Conservation (phyloP, 1,140 invertebrate genomes). For the Halictus rubicundus region DNA sequence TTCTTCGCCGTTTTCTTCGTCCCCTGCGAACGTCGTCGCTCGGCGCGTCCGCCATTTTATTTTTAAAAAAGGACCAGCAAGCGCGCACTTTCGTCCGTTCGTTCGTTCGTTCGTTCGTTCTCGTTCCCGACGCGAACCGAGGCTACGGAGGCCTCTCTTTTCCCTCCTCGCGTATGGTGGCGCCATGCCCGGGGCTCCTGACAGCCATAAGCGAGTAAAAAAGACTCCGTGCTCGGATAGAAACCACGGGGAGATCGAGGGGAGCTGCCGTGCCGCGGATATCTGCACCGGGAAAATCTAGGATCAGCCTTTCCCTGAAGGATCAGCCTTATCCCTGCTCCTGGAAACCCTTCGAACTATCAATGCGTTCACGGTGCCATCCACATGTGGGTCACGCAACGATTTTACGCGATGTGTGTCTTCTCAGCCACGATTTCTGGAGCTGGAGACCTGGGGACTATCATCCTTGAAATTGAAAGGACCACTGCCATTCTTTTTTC, state of each 20-base stretch:
- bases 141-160: constrained; percentile 11
- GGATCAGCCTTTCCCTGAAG: not conserved
- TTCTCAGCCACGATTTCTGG: no score
- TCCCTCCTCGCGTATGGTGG: constrained; percentile 66
- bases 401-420: no score
- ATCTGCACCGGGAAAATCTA: constrained; percentile 17
- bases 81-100: constrained; percentile 60
- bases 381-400: no score
- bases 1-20: constrained; percentile 56
- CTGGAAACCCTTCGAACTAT: not conserved
- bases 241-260: constrained; percentile 38
- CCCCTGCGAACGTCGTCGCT: constrained; percentile 55
- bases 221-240: constrained; percentile 32
- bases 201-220: constrained; percentile 62
- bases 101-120: constrained; percentile 22
- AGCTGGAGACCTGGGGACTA: no score
- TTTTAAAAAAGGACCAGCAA: constrained; percentile 70
- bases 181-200: constrained; percentile 75
- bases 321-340: not conserved
- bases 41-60: constrained; percentile 69
- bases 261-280: constrained; percentile 18
- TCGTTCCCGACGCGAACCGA: constrained; percentile 25
- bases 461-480: no score
- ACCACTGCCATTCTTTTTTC: no score
- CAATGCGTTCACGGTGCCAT: no score